phyloP scores from a whole-genome alignment of 2,113 vertebrate genomes.

The Hemibagrus wyckioides region DNA sequence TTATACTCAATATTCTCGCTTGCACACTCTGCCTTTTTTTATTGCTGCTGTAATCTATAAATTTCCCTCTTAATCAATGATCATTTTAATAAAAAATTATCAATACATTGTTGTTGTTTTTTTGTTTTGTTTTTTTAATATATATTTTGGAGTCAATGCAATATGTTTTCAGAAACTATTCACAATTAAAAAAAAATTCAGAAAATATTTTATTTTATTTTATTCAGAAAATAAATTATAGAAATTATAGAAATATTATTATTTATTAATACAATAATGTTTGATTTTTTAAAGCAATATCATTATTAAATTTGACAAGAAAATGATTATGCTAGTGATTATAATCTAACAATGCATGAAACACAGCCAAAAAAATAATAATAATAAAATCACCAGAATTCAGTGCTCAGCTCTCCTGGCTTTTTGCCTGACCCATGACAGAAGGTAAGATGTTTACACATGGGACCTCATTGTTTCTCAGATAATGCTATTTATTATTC shows the following conservation, averaged over 20 bases:
- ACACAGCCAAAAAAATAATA: not conserved
- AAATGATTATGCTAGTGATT: no score
- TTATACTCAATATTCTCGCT: not conserved
- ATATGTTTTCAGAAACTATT: not conserved
- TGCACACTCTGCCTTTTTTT: not conserved
- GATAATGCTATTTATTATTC: constrained; percentile 76
- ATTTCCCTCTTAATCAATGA: not conserved
- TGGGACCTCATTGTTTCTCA: constrained; percentile 65
- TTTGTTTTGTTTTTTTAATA: not conserved
- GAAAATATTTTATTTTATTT: no score
- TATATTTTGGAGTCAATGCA: not conserved
- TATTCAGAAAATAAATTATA: not conserved
- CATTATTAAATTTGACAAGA: not conserved
- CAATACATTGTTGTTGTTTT: no score
- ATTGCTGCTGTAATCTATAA: not conserved
- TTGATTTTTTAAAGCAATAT: not conserved
- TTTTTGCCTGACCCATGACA: constrained; percentile 9
- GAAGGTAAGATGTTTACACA: constrained; percentile 51
- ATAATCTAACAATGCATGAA: not conserved
- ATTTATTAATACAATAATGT: not conserved
- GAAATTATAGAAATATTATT: not conserved
- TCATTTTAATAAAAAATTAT: no score
- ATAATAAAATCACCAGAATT: not conserved
- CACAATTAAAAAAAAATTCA: not conserved
- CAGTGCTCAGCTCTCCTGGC: not conserved